Conservation (phyloP, 2,797 vertebrate genomes). For the Danio choprae region DNA sequence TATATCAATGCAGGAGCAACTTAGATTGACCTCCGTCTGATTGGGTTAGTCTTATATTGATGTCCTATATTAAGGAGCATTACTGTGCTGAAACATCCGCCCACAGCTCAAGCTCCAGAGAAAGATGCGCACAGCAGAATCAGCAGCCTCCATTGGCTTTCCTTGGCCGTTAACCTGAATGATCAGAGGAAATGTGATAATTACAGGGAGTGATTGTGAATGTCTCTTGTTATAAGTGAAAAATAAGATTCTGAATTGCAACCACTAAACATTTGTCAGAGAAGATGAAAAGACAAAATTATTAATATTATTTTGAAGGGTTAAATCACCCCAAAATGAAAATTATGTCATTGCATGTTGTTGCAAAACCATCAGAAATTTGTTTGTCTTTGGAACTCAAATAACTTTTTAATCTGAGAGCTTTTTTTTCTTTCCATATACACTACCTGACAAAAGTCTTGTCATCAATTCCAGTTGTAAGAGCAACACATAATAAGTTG, state of each 20-base stretch:
- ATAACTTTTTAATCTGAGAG: too few species aligned
- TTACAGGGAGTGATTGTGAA: conserved; percentile 1
- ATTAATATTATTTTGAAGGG: too few species aligned
- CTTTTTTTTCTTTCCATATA: too few species aligned
- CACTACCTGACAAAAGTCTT: too few species aligned
- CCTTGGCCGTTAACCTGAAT: conserved; percentile 14
- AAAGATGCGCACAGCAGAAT: conserved; percentile 24
- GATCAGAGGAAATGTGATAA: conserved; percentile 30
- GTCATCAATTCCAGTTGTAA: too few species aligned
- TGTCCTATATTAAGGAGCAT: conserved; percentile 26
- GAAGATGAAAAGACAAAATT: background rate
- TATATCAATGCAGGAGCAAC: conserved; percentile 18
- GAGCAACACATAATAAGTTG: too few species aligned
- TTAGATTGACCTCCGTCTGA: conserved; percentile 1
- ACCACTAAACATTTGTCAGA: background rate
- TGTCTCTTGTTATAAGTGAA: background rate
- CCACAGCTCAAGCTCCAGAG: conserved; percentile 3
- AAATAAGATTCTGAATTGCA: background rate
- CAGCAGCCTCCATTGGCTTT: conserved; percentile 12
- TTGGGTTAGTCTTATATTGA: conserved; percentile 34
- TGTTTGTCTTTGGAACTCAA: too few species aligned
- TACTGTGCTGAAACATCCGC: conserved; percentile 37
- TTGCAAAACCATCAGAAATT: too few species aligned
- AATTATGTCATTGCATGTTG: too few species aligned
- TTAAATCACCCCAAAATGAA: too few species aligned